A percentile compares a stretch with the other conserved stretches of the same genome.
Evolutionary conservation across 1,140 invertebrate species (phyloP).

Genomic region (Hydropsyche tenuis): DNA sequence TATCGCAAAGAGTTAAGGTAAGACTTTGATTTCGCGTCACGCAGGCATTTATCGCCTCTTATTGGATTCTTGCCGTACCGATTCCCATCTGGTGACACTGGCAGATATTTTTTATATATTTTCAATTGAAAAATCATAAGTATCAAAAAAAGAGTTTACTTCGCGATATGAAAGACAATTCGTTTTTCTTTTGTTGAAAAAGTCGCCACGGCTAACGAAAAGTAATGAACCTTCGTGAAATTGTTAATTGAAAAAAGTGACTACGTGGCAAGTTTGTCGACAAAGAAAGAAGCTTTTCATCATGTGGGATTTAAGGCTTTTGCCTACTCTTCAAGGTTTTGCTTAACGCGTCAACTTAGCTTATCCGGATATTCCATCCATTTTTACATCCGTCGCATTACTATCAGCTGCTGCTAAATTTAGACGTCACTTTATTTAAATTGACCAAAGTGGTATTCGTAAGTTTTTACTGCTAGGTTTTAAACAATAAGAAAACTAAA

Average conservation of each 20-base stretch:
- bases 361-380: not conserved
- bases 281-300: constrained; percentile 36
- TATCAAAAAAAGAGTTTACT: too few species aligned
- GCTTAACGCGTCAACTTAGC: constrained; percentile 9
- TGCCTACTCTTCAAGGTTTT: not conserved
- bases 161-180: not conserved
- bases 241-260: constrained; percentile 14
- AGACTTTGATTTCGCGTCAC: constrained; percentile 13
- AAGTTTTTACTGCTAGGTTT: too few species aligned
- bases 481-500: too few species aligned
- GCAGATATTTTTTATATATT: not conserved
- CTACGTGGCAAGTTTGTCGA: constrained; percentile 4
- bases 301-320: constrained; percentile 38
- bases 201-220: not conserved
- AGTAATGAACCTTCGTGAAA: constrained; percentile 6
- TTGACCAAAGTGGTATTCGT: too few species aligned
- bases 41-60: constrained; percentile 10
- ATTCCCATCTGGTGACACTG: constrained; percentile 9
- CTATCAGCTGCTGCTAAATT: too few species aligned
- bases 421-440: too few species aligned
- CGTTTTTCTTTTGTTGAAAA: too few species aligned
- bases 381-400: too few species aligned
- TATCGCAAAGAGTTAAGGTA: constrained; percentile 11
- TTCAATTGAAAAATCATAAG: too few species aligned
- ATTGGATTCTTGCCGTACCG: not conserved